Conservation (phyloP, 2,797 vertebrate species). For the Sebastes umbrosus region DNA sequence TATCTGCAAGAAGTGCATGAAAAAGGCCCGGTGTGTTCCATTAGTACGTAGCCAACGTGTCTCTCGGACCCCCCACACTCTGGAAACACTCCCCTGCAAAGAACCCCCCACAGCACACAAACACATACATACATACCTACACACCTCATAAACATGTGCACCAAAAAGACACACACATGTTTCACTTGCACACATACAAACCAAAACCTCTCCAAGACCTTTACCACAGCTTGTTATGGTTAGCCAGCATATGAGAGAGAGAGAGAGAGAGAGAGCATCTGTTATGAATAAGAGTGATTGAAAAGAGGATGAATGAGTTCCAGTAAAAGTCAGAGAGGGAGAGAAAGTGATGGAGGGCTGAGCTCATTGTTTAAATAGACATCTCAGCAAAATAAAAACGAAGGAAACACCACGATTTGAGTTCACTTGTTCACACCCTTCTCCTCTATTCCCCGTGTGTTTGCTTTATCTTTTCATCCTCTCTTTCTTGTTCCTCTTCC, state of each 20-base stretch:
- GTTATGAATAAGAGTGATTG: conserved; percentile 59
- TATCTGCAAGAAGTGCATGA: background rate
- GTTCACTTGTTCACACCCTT: conserved; percentile 9
- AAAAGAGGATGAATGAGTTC: conserved; percentile 46
- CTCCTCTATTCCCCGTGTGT: background rate
- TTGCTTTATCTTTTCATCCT: background rate
- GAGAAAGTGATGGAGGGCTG: conserved; percentile 17
- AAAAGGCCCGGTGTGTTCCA: conserved; percentile 17
- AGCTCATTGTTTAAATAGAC: conserved; percentile 14
- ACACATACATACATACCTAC: background rate
- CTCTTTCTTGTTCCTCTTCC: conserved; percentile 4
- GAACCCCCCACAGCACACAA: conserved; percentile 27
- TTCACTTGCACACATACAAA: conserved; percentile 31
- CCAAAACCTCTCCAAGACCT: conserved; percentile 39
- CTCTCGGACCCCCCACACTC: conserved; percentile 48
- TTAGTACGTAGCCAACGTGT: conserved; percentile 30
- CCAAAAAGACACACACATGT: conserved; percentile 7
- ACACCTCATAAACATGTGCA: background rate
- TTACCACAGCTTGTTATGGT: conserved; percentile 68
- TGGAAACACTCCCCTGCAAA: conserved; percentile 63
- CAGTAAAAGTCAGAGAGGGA: conserved; percentile 33
- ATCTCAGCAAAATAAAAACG: background rate
- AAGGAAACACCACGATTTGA: background rate
- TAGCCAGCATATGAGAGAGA: conserved; percentile 18
- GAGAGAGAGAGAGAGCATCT: conserved; percentile 45